phyloP scores from a whole-genome alignment of 2,888 invertebrate genomes.

The Andrena minutula region DNA sequence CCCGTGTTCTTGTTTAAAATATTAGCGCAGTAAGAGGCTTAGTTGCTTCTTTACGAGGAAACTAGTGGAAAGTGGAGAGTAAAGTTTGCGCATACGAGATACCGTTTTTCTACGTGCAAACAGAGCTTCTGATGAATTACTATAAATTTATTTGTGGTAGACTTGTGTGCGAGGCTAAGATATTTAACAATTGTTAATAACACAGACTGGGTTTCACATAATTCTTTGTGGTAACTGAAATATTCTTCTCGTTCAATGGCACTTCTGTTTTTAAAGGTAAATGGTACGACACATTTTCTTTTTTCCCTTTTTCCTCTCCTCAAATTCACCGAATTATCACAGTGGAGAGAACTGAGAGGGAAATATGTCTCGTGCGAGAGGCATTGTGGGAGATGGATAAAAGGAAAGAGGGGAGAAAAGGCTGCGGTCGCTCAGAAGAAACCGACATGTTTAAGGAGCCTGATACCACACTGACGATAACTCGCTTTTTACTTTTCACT shows the following conservation, averaged over 20 bases:
- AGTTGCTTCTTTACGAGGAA: no score
- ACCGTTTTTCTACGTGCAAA: no score
- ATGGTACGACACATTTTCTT: background rate
- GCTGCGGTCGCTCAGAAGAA: background rate
- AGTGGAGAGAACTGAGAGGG: background rate
- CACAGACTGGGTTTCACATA: background rate
- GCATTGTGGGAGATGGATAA: background rate
- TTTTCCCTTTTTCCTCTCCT: background rate
- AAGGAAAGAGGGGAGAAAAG: background rate
- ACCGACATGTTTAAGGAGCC: background rate
- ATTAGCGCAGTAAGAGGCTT: no score
- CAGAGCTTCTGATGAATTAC: no score
- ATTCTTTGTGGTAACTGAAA: background rate
- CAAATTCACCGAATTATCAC: background rate
- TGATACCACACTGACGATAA: background rate
- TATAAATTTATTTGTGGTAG: no score
- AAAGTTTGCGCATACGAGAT: no score
- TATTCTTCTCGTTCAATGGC: background rate
- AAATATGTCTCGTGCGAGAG: background rate
- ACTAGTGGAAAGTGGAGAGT: no score
- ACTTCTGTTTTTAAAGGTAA: background rate
- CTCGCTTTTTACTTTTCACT: conserved; percentile 12
- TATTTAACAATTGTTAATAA: no score
- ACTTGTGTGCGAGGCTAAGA: no score
- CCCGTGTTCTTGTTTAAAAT: background rate